Base-by-base conservation (phyloP, 2,797 vertebrate genomes). In the Melanotaenia maccullochi region DNA sequence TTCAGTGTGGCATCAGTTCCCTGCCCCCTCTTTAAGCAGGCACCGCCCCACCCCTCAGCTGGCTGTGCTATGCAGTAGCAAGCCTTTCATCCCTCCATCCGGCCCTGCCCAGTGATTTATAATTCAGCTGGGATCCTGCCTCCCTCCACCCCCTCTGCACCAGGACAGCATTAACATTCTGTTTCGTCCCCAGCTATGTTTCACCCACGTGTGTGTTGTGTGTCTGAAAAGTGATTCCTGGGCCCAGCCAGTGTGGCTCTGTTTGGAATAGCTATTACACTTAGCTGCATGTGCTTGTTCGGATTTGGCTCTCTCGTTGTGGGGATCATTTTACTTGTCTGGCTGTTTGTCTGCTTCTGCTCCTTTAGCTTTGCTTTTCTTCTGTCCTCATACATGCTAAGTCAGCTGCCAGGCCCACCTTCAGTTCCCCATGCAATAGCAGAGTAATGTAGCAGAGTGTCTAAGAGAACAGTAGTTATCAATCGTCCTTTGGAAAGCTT, bases 71-170 rank as follows among this genome's bases (percentile, higher is more conserved):
- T 85, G 84, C 89, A 90, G 86, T 86, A 84, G 83, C 83, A 78
- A 87, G 85, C 77, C 90, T 92, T 93, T 92, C 84, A 89, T 90
- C 87, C 81, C 73, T 86, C 81, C 82, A 91, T 91, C 90, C 85
- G 75, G 87, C 91, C 91, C 91, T 89, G 89, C 90, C 92, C 89
- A 92, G 82, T 94, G 88, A 95, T 95, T 91, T 94, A 95, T 94
- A 93, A 95, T 95, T 95, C 90, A 95, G 93, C 91, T 89, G 87
- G 92, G 89, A 93, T 93, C 87, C 91, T 90, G 87, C 87, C 79
- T 90, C 83, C 88, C 90, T 87, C 87, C 85, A 87, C 85, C 83
- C 40, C 86, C 84, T 91, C 89, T 92, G 91, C 92, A 92, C 90
- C 88, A 93, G 89, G 87, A 86, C 91, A 88, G 81, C 88, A 92